Conservation (phyloP, 1,140 invertebrate genomes). For the Matsumurasca onukii region DNA sequence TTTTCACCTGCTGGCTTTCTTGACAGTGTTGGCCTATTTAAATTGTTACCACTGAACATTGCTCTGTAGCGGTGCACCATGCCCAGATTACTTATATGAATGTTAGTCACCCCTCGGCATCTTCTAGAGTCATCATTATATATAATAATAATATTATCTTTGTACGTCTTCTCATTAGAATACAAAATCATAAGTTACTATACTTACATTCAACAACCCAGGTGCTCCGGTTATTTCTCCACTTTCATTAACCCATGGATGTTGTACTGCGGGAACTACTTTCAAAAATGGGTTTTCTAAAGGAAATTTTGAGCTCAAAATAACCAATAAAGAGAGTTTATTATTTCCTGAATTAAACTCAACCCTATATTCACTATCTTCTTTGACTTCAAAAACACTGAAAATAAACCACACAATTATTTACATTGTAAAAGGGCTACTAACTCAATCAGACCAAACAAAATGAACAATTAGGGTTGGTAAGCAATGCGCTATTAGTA, state of each 20-base stretch:
- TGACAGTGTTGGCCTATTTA: neutral
- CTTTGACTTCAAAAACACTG: constrained; percentile 67
- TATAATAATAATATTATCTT: neutral
- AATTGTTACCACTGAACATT: neutral
- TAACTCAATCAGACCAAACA: too few species aligned
- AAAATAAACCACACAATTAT: too few species aligned
- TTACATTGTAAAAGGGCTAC: too few species aligned
- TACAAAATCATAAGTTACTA: constrained; percentile 17
- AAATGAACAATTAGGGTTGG: too few species aligned
- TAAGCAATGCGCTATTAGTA: too few species aligned
- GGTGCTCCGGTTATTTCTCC: constrained; percentile 67
- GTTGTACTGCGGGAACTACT: constrained; percentile 62
- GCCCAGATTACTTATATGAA: too few species aligned
- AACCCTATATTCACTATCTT: constrained; percentile 69
- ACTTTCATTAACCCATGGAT: constrained; percentile 66
- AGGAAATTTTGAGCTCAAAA: constrained; percentile 67
- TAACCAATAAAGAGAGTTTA: constrained; percentile 62
- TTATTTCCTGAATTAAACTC: constrained; percentile 62
- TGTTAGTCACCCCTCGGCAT: neutral
- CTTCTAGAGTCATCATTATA: neutral
- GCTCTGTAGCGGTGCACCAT: too few species aligned
- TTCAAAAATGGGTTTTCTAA: constrained; percentile 69
- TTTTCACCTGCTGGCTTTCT: too few species aligned
- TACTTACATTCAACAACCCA: constrained; percentile 66
- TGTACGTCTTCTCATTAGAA: neutral